phyloP scores from a whole-genome alignment of 1,140 invertebrate genomes.

The Whitmania pigra region DNA sequence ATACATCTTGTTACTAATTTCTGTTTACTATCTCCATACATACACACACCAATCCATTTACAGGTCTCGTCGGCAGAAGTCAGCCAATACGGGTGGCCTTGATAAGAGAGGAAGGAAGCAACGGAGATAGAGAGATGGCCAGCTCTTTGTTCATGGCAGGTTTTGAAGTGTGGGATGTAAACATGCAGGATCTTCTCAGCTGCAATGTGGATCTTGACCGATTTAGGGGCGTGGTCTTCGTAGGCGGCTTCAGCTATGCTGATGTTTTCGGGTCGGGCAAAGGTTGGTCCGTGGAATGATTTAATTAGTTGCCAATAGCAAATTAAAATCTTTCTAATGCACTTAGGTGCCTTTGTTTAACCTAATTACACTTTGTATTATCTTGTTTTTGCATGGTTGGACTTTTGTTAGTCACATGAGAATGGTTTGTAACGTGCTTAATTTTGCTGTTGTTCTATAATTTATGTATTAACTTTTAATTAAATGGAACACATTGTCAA shows the following conservation, averaged over 20 bases:
- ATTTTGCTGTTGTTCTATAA: too few species aligned
- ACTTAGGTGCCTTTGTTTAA: too few species aligned
- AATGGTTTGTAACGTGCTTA: background rate
- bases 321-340: too few species aligned
- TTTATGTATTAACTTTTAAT: too few species aligned
- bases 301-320: too few species aligned
- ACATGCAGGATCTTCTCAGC: conserved; percentile 39
- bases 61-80: background rate
- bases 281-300: conserved; percentile 40
- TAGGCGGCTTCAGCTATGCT: conserved; percentile 94
- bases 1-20: background rate
- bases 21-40: background rate
- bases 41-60: background rate
- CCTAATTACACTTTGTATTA: background rate
- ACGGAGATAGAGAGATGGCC: conserved; percentile 93
- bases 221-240: conserved; percentile 81
- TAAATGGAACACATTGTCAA: too few species aligned
- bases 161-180: conserved; percentile 54
- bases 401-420: conserved; percentile 7
- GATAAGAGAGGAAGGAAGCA: conserved; percentile 86
- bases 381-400: background rate
- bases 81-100: conserved; percentile 59
- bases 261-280: conserved; percentile 92
- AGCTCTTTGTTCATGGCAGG: conserved; percentile 78
- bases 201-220: conserved; percentile 53